These are phyloP conservation scores for Prietella phreatophila DNA, from an alignment of 2,113 vertebrate genomes.

Conservation along the genomic window DNA sequence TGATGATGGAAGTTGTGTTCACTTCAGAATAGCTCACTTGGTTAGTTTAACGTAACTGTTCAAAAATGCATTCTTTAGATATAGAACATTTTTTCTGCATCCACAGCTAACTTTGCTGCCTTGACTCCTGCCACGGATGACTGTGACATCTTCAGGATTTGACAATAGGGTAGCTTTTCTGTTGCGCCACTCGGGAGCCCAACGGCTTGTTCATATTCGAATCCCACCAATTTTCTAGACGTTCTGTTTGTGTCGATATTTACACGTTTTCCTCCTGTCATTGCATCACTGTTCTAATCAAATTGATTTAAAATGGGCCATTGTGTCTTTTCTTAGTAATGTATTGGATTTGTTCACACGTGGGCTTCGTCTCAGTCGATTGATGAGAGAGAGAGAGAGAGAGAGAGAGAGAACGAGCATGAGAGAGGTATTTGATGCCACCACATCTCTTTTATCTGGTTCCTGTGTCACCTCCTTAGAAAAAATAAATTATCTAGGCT, in stretches of 20 bases:
- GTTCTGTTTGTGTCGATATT: background rate
- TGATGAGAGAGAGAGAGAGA: background rate
- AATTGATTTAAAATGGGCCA: background rate
- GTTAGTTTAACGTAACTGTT: background rate
- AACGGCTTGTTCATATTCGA: background rate
- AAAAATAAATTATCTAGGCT: background rate
- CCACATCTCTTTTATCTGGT: background rate
- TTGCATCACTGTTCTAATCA: background rate
- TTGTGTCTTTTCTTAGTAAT: background rate
- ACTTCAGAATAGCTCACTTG: background rate
- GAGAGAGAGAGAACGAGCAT: background rate
- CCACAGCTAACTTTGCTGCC: background rate
- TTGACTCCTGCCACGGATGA: background rate
- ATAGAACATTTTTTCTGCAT: background rate
- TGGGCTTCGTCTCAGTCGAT: background rate
- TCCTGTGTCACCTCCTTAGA: background rate
- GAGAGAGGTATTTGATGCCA: constrained; percentile 18
- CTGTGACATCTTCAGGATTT: background rate
- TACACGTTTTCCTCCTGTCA: background rate
- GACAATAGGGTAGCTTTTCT: background rate
- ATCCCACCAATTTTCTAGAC: background rate
- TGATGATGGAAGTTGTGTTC: background rate
- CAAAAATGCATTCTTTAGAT: background rate
- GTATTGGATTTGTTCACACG: background rate
- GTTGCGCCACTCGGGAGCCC: background rate